Evolutionary conservation across 2,113 vertebrate genomes (phyloP).

Genomic region (Nerophis lumbriciformis): DNA sequence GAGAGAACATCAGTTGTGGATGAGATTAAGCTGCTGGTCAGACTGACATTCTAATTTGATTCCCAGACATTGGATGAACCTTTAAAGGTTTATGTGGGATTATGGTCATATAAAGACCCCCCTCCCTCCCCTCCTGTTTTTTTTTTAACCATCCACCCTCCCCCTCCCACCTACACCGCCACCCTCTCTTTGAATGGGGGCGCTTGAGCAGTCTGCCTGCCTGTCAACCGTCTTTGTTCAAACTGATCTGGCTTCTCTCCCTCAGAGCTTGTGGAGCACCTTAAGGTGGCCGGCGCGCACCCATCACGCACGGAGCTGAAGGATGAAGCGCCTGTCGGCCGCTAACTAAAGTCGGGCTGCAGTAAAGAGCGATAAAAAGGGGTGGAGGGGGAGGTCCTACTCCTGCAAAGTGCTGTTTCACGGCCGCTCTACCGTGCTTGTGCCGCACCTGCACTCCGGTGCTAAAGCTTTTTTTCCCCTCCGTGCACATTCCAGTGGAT

Average conservation of each 20-base stretch:
- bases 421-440: slow-evolving; percentile 26
- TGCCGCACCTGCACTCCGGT: slow-evolving; percentile 51
- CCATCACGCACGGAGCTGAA: slow-evolving; percentile 18
- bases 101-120: slow-evolving; percentile 52
- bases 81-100: slow-evolving; percentile 60
- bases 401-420: slow-evolving; percentile 60
- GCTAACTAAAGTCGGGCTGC: slow-evolving; percentile 28
- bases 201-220: slow-evolving; percentile 61
- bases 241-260: slow-evolving; percentile 54
- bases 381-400: not conserved
- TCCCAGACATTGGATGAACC: slow-evolving; percentile 54
- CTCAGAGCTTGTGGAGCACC: slow-evolving; percentile 40
- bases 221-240: slow-evolving; percentile 62
- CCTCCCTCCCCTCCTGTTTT: not conserved
- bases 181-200: slow-evolving; percentile 49
- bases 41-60: slow-evolving; percentile 22
- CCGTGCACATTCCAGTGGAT: slow-evolving; percentile 46
- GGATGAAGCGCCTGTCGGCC: slow-evolving; percentile 38
- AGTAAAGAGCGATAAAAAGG: not conserved
- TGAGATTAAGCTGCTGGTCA: slow-evolving; percentile 7
- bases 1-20: not conserved
- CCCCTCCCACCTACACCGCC: slow-evolving; percentile 15
- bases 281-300: not conserved
- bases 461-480: slow-evolving; percentile 22
- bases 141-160: slow-evolving; percentile 15